These are phyloP conservation scores for Cranoglanis bouderius DNA, from an alignment of 2,113 vertebrate genomes.

Conservation along the genomic window DNA sequence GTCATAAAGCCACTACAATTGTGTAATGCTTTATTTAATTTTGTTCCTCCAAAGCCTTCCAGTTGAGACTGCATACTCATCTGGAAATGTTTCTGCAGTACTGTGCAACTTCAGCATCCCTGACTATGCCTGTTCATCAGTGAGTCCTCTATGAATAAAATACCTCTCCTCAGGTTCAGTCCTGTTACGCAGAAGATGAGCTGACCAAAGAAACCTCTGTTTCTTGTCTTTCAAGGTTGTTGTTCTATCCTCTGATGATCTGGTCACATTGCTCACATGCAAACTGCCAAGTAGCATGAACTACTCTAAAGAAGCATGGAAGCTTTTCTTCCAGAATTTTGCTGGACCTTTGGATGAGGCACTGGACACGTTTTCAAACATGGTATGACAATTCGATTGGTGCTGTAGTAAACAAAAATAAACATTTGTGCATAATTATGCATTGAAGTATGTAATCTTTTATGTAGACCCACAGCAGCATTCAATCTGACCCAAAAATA, in stretches of 20 bases:
- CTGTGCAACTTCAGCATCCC: conserved; percentile 7
- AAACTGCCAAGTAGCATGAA: background rate
- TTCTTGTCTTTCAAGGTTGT: conserved; percentile 32
- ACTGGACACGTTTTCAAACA: conserved; percentile 44
- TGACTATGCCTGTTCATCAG: conserved; percentile 12
- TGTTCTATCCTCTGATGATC: conserved; percentile 40
- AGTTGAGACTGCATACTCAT: no score
- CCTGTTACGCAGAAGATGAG: background rate
- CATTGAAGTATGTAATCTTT: background rate
- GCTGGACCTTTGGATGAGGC: conserved; percentile 47
- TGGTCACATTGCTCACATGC: conserved; percentile 56
- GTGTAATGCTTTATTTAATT: no score
- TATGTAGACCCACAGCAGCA: background rate
- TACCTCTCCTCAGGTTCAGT: background rate
- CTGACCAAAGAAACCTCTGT: no score
- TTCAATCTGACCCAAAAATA: background rate
- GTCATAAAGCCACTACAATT: no score
- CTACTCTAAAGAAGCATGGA: conserved; percentile 55
- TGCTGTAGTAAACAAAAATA: background rate
- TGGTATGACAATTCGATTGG: conserved; percentile 35
- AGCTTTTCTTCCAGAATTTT: conserved; percentile 59
- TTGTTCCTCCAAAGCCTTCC: no score
- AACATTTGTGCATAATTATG: background rate
- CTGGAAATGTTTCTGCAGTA: conserved; percentile 4
- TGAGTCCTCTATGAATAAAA: background rate